Conservation (phyloP, 1,140 invertebrate species). For the Cephus cinctus region DNA sequence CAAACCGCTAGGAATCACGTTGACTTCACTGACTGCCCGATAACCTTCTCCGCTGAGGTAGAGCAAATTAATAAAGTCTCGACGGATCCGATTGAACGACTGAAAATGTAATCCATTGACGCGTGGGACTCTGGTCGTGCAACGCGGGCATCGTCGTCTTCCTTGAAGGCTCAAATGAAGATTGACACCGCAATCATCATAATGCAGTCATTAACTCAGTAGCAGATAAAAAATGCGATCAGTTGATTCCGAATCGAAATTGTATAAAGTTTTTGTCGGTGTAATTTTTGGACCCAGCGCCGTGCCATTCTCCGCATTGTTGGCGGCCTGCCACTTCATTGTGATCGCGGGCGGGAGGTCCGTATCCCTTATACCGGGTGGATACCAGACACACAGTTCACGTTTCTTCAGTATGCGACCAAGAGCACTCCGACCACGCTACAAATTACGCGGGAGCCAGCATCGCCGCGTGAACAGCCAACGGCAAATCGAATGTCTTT, state of each 20-base stretch:
- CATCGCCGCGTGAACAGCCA: neutral
- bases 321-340: constrained; percentile 29
- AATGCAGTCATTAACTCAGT: constrained; percentile 38
- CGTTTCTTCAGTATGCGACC: neutral
- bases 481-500: constrained; percentile 2
- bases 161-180: constrained; percentile 36
- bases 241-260: constrained; percentile 30
- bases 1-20: too few species aligned
- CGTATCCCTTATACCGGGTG: constrained; percentile 13
- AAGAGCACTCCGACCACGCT: neutral
- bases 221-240: constrained; percentile 13
- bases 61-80: too few species aligned
- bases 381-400: neutral
- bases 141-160: too few species aligned
- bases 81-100: too few species aligned
- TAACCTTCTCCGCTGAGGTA: too few species aligned
- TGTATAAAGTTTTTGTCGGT: constrained; percentile 26
- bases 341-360: constrained; percentile 33
- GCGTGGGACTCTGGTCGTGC: too few species aligned
- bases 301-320: constrained; percentile 26
- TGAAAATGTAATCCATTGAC: too few species aligned
- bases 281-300: constrained; percentile 37
- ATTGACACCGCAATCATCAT: constrained; percentile 47
- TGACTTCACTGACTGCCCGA: too few species aligned
- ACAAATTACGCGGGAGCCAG: constrained; percentile 3